Base-by-base conservation (phyloP, 2,888 invertebrate species). In the Anoplius nigerrimus region DNA sequence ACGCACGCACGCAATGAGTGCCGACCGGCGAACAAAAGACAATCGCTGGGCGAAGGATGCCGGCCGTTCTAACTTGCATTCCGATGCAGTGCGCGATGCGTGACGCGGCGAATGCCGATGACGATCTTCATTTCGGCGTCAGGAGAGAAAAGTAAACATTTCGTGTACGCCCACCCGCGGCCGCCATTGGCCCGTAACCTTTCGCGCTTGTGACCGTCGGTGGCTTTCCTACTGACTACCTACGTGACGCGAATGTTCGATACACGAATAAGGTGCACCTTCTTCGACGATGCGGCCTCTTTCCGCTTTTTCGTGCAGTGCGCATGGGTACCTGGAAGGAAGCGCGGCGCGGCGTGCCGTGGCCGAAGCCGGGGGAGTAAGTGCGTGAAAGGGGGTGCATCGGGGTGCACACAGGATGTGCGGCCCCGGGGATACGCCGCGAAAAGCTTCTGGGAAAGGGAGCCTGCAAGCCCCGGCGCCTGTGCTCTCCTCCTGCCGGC, bases 211-310 rank as follows among this genome's bases (percentile, higher is more conserved):
- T 72, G 72, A 75, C 75, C 79, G 65, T 52, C 55, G 66, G 59
- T 59, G 34, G 48, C 48, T 69, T 69, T 18, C 63, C 64, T 67
- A 61, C 70, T 20, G 63, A 64, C 72, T 68, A 64, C 21, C 68
- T 63, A 75, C 71, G 80, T 79, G 79, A 73, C 66, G 71, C 75
- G 75, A 79, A 79, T 79, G 79, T 79, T 79, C 79, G 75, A 79
- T 79, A 79, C 79, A 69, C 79, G 79, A 79, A 79, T 79, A 79
- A 79, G 80, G 78, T 72, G 77, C 76, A 79, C 79, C 79, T 74
- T 73, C 78, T 74, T 71, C 73, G 71, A 58, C 72, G 79, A 74
- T 66, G 73, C 75, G 72, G 69, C 74, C 79, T 78, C 78, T 48
- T 18, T 75, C 71, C 69, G 75, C 75, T 79, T 79, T 79, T 79